A percentile compares a stretch with the other conserved stretches of the same genome.
Conservation (phyloP, 1,140 invertebrate genomes). For the Drosophila tropicalis region DNA sequence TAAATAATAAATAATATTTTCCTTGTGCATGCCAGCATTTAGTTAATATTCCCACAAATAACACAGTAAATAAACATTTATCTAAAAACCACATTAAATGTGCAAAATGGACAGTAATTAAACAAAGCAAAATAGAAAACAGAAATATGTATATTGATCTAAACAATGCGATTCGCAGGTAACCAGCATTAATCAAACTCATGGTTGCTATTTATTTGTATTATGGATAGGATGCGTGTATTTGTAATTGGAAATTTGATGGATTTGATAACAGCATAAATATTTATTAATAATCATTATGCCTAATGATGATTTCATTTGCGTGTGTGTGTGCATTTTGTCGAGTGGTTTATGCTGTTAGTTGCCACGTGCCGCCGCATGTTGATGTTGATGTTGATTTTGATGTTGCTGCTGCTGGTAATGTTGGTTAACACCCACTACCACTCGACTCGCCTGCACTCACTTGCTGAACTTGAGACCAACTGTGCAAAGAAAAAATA, state of each 20-base stretch:
- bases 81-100: conserved; percentile 30
- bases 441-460: conserved; percentile 52
- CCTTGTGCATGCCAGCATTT: conserved; percentile 21
- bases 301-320: conserved; percentile 53
- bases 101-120: conserved; percentile 46
- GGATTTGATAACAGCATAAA: conserved; percentile 26
- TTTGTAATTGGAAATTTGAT: conserved; percentile 41
- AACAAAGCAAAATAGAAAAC: conserved; percentile 19
- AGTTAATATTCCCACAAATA: conserved; percentile 53
- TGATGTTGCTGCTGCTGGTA: neutral
- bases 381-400: conserved; percentile 3
- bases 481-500: conserved; percentile 35
- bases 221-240: conserved; percentile 30
- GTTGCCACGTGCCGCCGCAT: conserved; percentile 27
- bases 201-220: neutral
- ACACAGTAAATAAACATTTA: conserved; percentile 44
- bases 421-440: neutral
- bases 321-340: conserved; percentile 9
- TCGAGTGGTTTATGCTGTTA: neutral
- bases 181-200: conserved; percentile 9
- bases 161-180: conserved; percentile 9
- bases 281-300: conserved; percentile 61
- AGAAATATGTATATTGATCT: neutral
- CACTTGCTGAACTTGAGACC: conserved; percentile 72
- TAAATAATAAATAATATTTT: conserved; percentile 18